Evolutionary conservation across 2,888 invertebrate species (phyloP).

Genomic region (Malacosoma neustria): DNA sequence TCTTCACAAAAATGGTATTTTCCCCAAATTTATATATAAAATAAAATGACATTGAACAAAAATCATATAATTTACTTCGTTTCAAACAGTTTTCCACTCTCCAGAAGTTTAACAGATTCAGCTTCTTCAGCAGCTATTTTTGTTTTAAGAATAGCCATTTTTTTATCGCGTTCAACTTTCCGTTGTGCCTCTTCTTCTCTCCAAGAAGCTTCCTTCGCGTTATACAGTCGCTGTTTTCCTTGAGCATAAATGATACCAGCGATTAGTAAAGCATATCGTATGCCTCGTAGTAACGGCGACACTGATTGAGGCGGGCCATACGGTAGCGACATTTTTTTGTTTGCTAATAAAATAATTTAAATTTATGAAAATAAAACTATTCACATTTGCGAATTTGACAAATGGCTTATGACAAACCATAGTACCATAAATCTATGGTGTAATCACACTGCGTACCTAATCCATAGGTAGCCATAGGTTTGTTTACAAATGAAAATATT

Average conservation of each 20-base stretch:
- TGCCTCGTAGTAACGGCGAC: slow-evolving; percentile 53
- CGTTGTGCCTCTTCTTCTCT: slow-evolving; percentile 38
- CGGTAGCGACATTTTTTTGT: slow-evolving; percentile 29
- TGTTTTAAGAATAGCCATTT: slow-evolving; percentile 34
- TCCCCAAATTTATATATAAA: no score
- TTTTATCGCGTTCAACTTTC: slow-evolving; percentile 42
- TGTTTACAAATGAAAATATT: no score
- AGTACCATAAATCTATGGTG: no score
- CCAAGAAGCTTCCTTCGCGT: slow-evolving; percentile 28
- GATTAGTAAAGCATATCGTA: slow-evolving; percentile 40
- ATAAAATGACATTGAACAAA: no score
- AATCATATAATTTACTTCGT: neutral
- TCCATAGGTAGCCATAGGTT: no score
- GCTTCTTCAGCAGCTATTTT: slow-evolving; percentile 43
- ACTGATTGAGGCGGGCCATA: slow-evolving; percentile 50
- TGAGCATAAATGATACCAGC: slow-evolving; percentile 51
- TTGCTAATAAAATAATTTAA: slow-evolving; percentile 1
- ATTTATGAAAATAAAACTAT: no score
- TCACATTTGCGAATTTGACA: no score
- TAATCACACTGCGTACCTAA: no score
- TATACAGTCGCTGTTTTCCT: slow-evolving; percentile 39
- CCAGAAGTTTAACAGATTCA: slow-evolving; percentile 33
- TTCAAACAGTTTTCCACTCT: slow-evolving; percentile 45
- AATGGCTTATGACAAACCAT: no score
- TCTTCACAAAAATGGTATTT: no score